Evolutionary conservation across 53 echinoderm and acorn worm species (phyloP).

Genomic region (Antedon mediterranea): DNA sequence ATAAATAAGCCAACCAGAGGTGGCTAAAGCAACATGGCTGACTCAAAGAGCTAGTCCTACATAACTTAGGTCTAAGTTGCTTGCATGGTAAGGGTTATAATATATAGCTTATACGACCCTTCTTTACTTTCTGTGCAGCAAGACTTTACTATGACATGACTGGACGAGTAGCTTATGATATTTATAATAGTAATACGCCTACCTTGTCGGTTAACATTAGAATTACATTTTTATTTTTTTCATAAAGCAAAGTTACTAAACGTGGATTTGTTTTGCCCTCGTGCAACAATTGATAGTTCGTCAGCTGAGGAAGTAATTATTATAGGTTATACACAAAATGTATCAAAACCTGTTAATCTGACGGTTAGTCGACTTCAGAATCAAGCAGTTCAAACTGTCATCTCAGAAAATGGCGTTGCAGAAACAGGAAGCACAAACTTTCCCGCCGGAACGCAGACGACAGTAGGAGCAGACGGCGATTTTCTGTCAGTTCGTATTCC

Average conservation of each 20-base stretch:
- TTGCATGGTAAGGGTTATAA: too few species aligned
- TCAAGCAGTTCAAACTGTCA: not conserved
- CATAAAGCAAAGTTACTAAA: not conserved
- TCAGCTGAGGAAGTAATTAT: not conserved
- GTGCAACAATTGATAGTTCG: not conserved
- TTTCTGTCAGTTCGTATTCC: not conserved
- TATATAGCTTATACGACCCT: too few species aligned
- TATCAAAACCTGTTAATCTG: not conserved
- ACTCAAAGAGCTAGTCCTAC: too few species aligned
- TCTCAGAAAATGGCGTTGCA: not conserved
- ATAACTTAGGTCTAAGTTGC: too few species aligned
- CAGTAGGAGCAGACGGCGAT: not conserved
- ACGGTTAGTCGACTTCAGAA: not conserved
- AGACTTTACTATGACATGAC: too few species aligned
- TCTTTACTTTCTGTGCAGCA: too few species aligned
- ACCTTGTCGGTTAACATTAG: too few species aligned
- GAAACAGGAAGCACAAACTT: not conserved
- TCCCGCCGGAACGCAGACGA: not conserved
- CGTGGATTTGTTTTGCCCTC: not conserved
- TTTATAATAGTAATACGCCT: too few species aligned
- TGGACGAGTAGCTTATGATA: too few species aligned
- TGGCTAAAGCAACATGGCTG: too few species aligned
- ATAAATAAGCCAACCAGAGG: too few species aligned
- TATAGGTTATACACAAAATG: not conserved
- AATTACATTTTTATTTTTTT: not conserved